Evolutionary conservation across 2,113 vertebrate species (phyloP).

Genomic region (Chaetorhynchus papuensis): DNA sequence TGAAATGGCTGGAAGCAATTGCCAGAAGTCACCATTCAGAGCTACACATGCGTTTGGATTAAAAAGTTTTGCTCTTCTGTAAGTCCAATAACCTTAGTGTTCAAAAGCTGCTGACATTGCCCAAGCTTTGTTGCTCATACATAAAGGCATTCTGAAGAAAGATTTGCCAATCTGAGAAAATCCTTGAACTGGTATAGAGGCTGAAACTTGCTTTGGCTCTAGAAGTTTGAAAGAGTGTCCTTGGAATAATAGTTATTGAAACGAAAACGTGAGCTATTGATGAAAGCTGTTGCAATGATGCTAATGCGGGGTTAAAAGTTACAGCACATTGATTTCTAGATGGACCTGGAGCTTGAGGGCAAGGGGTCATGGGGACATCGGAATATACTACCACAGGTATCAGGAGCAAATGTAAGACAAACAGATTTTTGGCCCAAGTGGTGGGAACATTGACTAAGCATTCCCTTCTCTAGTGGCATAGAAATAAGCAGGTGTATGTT

Average conservation of each 20-base stretch:
- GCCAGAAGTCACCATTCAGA: background rate
- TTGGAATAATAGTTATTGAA: background rate
- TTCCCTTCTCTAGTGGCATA: background rate
- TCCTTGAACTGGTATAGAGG: background rate
- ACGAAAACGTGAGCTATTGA: background rate
- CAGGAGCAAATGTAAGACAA: background rate
- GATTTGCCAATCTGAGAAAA: background rate
- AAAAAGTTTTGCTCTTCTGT: background rate
- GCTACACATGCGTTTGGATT: background rate
- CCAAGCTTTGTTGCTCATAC: background rate
- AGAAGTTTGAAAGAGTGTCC: background rate
- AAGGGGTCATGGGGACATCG: fast-evolving
- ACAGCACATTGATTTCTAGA: background rate
- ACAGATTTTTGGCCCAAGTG: background rate
- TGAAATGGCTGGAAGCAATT: background rate
- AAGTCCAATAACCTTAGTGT: background rate
- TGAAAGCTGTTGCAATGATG: background rate
- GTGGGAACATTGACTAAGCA: background rate
- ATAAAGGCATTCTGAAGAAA: background rate
- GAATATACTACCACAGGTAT: background rate
- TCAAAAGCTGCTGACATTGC: background rate
- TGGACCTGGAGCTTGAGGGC: background rate
- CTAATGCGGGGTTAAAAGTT: background rate
- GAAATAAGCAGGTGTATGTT: background rate
- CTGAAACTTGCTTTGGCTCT: background rate